Conservation (phyloP, 2,888 invertebrate species). For the Caenorhabditis sp. region DNA sequence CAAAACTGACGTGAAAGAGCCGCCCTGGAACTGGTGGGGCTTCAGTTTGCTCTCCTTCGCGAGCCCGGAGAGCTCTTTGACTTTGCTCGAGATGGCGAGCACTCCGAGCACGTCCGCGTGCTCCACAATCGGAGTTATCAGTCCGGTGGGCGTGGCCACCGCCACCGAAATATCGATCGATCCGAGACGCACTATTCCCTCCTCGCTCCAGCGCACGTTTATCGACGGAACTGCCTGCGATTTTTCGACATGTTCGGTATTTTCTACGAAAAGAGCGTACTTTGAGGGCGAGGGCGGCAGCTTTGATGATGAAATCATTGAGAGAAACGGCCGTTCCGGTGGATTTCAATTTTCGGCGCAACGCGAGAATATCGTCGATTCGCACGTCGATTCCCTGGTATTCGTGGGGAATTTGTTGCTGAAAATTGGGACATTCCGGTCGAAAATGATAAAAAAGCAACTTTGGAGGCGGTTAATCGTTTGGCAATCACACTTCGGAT, state of each 20-base stretch:
- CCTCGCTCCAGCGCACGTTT: constrained; percentile 60
- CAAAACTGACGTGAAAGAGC: constrained; percentile 79
- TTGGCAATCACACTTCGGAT: constrained; percentile 84
- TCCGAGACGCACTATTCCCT: constrained; percentile 43
- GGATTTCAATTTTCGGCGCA: constrained; percentile 81
- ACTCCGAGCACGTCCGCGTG: constrained; percentile 82
- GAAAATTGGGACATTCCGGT: constrained; percentile 67
- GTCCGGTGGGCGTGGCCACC: constrained; percentile 90
- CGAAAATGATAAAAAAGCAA: constrained; percentile 5
- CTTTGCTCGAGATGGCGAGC: constrained; percentile 80
- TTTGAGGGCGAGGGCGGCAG: constrained; percentile 83
- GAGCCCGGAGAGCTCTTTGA: constrained; percentile 62
- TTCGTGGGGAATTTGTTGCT: constrained; percentile 84
- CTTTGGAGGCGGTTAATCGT: constrained; percentile 84
- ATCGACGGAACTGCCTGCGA: constrained; percentile 59
- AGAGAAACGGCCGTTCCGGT: constrained; percentile 81
- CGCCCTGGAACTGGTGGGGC: constrained; percentile 84
- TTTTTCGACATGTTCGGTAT: too few species aligned
- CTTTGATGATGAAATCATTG: constrained; percentile 85
- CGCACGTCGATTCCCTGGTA: constrained; percentile 83
- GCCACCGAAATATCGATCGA: constrained; percentile 94
- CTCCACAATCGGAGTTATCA: constrained; percentile 94
- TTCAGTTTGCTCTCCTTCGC: constrained; percentile 82
- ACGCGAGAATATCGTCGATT: constrained; percentile 81
- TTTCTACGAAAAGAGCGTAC: constrained; percentile 68